Evolutionary conservation across 1,140 invertebrate species (phyloP).

Genomic region (Zaprionus davidi): DNA sequence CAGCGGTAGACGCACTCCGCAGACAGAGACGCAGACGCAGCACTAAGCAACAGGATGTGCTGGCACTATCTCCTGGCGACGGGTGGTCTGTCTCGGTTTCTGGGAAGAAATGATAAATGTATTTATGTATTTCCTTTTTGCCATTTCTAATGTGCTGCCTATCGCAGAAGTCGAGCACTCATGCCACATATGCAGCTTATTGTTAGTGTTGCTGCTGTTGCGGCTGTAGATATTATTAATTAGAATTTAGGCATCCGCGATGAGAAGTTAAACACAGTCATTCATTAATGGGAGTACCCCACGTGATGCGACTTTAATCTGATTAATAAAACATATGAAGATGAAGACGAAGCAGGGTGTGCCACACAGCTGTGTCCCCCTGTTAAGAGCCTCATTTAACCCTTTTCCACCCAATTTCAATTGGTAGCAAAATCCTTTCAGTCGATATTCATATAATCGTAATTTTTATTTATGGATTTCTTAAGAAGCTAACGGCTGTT

Average conservation of each 20-base stretch:
- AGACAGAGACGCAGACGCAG: conserved; percentile 39
- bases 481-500: conserved; percentile 65
- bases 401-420: not conserved
- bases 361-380: not conserved
- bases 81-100: conserved; percentile 48
- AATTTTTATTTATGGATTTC: conserved; percentile 55
- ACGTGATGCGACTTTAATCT: conserved; percentile 3
- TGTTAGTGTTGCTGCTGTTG: not conserved
- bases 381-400: not conserved
- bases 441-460: conserved; percentile 49
- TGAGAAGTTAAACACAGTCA: conserved; percentile 3
- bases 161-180: conserved; percentile 12
- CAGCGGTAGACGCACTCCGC: conserved; percentile 46
- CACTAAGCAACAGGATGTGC: conserved; percentile 72
- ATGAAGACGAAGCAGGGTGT: not conserved
- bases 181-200: not conserved
- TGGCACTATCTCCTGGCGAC: conserved; percentile 24
- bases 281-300: conserved; percentile 1
- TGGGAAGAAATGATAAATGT: conserved; percentile 80
- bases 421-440: not conserved
- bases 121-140: conserved; percentile 62
- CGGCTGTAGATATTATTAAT: conserved; percentile 5
- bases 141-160: conserved; percentile 29
- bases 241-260: conserved; percentile 5
- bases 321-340: not conserved